Percentiles rank a stretch among this genome's conserved stretches.
These are phyloP conservation scores for Hoplodrina blanda DNA, from an alignment of 2,888 invertebrate species.

Conservation along the genomic window DNA sequence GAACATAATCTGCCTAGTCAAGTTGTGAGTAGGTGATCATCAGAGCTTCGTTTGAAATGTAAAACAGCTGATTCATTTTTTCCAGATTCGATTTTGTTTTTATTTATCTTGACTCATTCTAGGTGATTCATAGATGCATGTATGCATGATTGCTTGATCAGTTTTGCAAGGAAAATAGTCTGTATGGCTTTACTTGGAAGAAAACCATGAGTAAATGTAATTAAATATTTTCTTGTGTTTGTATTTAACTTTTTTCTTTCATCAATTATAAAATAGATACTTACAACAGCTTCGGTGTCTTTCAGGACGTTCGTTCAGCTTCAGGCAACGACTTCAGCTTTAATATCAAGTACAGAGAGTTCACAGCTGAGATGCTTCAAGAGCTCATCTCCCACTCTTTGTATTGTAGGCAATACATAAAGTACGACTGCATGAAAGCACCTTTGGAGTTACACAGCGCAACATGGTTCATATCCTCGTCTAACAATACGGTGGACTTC, in stretches of 20 bases:
- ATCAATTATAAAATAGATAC: neutral
- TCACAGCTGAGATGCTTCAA: slow-evolving; percentile 97
- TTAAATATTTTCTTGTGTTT: neutral
- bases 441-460: slow-evolving; percentile 96
- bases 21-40: slow-evolving; percentile 88
- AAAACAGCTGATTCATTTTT: neutral
- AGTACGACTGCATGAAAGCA: slow-evolving; percentile 97
- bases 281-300: slow-evolving; percentile 1
- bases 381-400: slow-evolving; percentile 97
- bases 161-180: neutral
- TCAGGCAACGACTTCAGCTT: slow-evolving; percentile 95
- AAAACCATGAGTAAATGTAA: slow-evolving; percentile 12
- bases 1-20: slow-evolving; percentile 97
- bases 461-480: slow-evolving; percentile 97
- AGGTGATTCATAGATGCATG: slow-evolving; percentile 18
- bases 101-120: neutral
- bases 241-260: neutral
- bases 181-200: neutral
- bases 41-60: neutral
- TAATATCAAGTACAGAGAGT: slow-evolving; percentile 96
- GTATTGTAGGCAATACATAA: slow-evolving; percentile 96
- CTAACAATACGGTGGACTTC: slow-evolving; percentile 95
- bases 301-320: slow-evolving; percentile 94
- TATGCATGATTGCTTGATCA: slow-evolving; percentile 20
- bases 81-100: neutral